Conservation (phyloP, 2,113 vertebrate genomes). For the Cyphomyrus plagiostoma region DNA sequence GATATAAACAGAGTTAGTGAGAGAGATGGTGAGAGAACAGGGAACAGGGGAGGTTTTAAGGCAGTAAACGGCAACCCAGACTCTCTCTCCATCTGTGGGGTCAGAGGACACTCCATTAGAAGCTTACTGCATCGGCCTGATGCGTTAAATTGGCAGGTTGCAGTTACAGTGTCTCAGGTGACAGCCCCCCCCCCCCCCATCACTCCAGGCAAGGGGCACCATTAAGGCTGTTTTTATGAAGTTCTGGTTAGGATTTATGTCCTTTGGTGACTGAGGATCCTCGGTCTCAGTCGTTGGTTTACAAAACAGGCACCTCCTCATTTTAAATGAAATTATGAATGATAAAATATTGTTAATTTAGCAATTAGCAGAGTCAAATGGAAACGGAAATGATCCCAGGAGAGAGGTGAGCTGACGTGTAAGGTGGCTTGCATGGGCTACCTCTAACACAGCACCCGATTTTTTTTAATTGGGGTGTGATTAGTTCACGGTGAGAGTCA, state of each 20-base stretch:
- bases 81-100: constrained; percentile 41
- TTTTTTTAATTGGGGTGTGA: background rate
- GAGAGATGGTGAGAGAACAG: constrained; percentile 17
- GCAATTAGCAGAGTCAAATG: background rate
- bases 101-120: constrained; percentile 44
- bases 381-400: background rate
- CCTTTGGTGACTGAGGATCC: background rate
- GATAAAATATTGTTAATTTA: background rate
- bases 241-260: background rate
- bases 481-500: background rate
- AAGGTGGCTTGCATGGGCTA: background rate
- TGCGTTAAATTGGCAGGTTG: constrained; percentile 25
- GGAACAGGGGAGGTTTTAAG: constrained; percentile 19
- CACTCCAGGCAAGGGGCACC: constrained; percentile 21
- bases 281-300: background rate
- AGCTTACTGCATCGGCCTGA: constrained; percentile 32
- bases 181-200: constrained; percentile 17
- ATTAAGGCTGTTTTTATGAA: background rate
- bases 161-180: constrained; percentile 19
- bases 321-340: background rate
- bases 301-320: background rate
- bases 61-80: constrained; percentile 32
- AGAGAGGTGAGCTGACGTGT: background rate
- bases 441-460: background rate
- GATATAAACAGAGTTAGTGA: background rate